Evolutionary conservation across 2,797 vertebrate genomes (phyloP), one percentile per base, ranked within the genome.

Genomic region (Sandelia bainsii): DNA sequence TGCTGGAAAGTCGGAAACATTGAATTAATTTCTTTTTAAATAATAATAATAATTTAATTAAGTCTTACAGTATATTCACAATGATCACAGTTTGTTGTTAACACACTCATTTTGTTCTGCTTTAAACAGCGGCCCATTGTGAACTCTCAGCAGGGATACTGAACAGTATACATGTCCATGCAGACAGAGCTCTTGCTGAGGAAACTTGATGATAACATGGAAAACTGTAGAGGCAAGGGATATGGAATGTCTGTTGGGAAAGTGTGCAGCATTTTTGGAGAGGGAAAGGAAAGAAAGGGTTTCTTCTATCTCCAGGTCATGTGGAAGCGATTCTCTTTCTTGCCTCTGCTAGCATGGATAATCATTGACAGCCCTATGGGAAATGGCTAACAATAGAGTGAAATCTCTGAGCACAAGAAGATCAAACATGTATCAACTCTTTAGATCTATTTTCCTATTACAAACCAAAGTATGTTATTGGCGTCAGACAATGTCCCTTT

Each of bases 301-400:
- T 70, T 74, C 56, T 50, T 76, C 10, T 44, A 3, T 72, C 54
- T 74, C 17, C 17, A 54, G 23, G 53, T 68, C 75, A 84, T 72
- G 72, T 77, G 74, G 72, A 85, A 85, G 13, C 54, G 60, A 82
- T 81, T 82, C 64, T 72, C 44, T 49, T 34, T 39, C 27, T 52
- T 71, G 62, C 72, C 52, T 75, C 62, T 58, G 66, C 72, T 72
- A 87, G 80, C 54, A 74, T 20, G n/a, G 27, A 60, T 80, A 87
- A 87, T 90, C 73, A 87, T 53, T 81, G 62, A 77, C 80, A 78
- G 62, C 64, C 42, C 5, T 48, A 42, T 23, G 52, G 53, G 66
- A 63, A 71, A 61, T 39, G 69, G 67, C 68, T 68, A 81, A 77
- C 59, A 64, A 32, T 70, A 61, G 57, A 22, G 40, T 27, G 53